Base-by-base conservation (phyloP, 2,797 vertebrate genomes). In the Acrossocheilus fasciatus region DNA sequence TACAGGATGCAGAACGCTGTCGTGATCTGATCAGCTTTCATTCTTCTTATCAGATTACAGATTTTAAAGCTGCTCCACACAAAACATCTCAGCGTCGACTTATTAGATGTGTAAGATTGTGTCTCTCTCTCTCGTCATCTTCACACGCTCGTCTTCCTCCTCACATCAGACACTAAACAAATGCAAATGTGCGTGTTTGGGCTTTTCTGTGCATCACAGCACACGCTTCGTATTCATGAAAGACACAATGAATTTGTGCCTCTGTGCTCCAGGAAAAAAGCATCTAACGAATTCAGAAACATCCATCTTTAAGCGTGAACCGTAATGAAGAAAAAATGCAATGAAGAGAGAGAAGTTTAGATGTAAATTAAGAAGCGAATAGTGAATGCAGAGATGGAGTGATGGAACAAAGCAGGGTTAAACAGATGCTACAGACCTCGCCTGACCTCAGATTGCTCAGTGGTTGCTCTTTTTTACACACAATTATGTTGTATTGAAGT, bases 131-230 rank as follows among this genome's bases (percentile, higher is more conserved):
- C 82, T 26, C 41, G 23, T 66, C 20, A n/a, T 74, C 76, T 17
- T 85, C 54, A 73, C 64, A 47, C 79, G 41, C 79, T 69, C 59
- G 18, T 84, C 81, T 77, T 84, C 80, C 43, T 80, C n/a, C 34
- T 70, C 82, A 54, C 82, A 84, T 76, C 74, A 59, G 86, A 83
- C 79, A 26, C 79, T 82, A 85, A 89, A 87, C 88, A 87, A 89
- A 89, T 89, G 88, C 86, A 87, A 87, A 87, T 87, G 75, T 57
- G 41, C 43, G 39, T 45, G 70, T 68, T 87, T 77, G 68, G 54
- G 41, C 73, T 39, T 68, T 81, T 75, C 80, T 87, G 74, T 62
- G 87, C 87, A 88, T 81, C 87, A 80, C 45, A 45, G 82, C 82
- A 83, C 87, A 85, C 76, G 59, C 80, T 81, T 74, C 83, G 36